Evolutionary conservation across 2,888 invertebrate species (phyloP).

Genomic region (Polydrusus pterygomalis): DNA sequence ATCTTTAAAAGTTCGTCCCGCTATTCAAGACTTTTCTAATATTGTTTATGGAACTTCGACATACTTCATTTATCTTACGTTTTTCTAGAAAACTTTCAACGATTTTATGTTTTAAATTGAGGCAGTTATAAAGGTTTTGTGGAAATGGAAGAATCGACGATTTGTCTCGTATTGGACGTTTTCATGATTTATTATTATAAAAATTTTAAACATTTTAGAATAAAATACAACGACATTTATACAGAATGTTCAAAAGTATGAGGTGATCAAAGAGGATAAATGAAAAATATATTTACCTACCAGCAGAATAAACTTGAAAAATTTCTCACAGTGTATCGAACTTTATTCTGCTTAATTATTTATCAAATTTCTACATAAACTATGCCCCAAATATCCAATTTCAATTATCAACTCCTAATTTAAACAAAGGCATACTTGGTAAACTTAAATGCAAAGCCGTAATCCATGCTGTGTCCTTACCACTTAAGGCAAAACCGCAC

Average conservation of each 20-base stretch:
- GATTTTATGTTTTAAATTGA: conserved; percentile 46
- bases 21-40: conserved; percentile 45
- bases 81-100: conserved; percentile 39
- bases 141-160: conserved; percentile 26
- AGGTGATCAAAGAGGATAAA: too few relatives aligned
- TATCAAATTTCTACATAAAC: conserved; percentile 33
- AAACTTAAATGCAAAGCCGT: conserved; percentile 41
- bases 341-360: neutral
- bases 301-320: too few relatives aligned
- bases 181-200: conserved; percentile 23
- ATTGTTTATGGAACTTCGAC: conserved; percentile 52
- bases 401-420: conserved; percentile 38
- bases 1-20: conserved; percentile 21
- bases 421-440: conserved; percentile 29
- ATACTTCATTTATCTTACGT: conserved; percentile 56
- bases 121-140: conserved; percentile 43
- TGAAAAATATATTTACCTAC: too few relatives aligned
- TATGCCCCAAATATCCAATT: conserved; percentile 36
- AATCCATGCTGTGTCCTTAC: conserved; percentile 46
- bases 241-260: too few relatives aligned
- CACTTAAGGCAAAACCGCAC: conserved; percentile 50
- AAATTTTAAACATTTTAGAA: neutral
- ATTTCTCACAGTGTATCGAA: too few relatives aligned
- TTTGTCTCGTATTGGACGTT: conserved; percentile 33
- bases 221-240: too few relatives aligned